Evolutionary conservation across 2,888 invertebrate genomes (phyloP), one percentile per base, ranked within the genome.

Genomic region (Sturmia bella): DNA sequence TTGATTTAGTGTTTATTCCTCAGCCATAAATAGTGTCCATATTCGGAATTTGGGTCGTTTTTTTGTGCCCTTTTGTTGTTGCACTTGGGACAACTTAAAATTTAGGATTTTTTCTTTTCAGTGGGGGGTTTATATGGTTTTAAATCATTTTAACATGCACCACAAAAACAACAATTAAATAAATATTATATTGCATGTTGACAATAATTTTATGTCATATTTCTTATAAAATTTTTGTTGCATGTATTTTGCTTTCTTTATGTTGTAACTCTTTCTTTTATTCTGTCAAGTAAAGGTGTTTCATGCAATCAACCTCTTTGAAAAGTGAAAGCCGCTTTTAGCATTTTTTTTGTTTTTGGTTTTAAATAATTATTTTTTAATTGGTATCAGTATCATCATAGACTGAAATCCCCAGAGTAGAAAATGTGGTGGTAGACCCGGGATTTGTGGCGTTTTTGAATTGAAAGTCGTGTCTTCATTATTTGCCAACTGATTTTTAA

Each of bases 21-120:
- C 32, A 27, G 70, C 54, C 80, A 76, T 80, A 76, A 76, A 80
- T 70, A 66, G 64, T 76, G 59, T 80, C 64, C 80, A 76, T 37
- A 1, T 43, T 73, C 56, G 80, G 72, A 72, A 80, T 80, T 72
- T 76, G 41, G 80, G 75, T 80, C 80, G 75, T 9, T 64, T 59
- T n/a, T 56, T 64, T 52, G 15, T 32, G 32, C 17, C 6, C 50
- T 9, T 17, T 39, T 59, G 7, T 37, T 45, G n/a, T 27, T 32
- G 7, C 4, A 13, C 27, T 56, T 5, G 15, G 15, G 27, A 68
- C 27, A 32, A n/a, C 39, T 52, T 4, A 48, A 13, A 32, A 37
- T 45, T 73, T 56, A 37, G 45, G 57, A 21, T 57, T 64, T 74
- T 43, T 21, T 63, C n/a, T 19, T 72, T 52, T 61, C 27, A 41